Evolutionary conservation across 30 jellyfish, hydroid and myxozoan species (phyloP), one percentile per base, ranked within the genome.

Genomic region (Aurelia sp.): DNA sequence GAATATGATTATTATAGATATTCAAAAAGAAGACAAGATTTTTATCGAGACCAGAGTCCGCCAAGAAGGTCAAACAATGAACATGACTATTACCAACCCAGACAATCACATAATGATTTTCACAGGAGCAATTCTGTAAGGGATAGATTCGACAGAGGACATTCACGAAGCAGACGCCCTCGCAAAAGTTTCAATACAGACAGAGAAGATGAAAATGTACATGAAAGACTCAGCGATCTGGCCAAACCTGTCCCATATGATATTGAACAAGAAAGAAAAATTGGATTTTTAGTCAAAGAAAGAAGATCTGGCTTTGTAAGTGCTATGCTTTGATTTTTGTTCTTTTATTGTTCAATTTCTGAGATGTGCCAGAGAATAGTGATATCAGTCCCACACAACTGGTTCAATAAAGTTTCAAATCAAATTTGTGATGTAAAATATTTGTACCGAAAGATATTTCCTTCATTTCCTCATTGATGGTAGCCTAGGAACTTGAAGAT

Each of bases 201-300:
- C 16, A 70, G 63, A 15, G 97, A 74, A 4, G 52, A 27, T 40
- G 96, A 75, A 11, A 91, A 90, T 62, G 91, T 95, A 0, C 94
- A 86, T 69, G 91, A 84, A 52, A 90, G 93, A 61, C 83, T 95
- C 24, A 75, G 92, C 44, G 97, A 90, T 44, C 66, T 95, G 57
- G 97, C 98, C 0, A 68, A 72, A 38, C 99, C 99, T 47, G 99
- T 95, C 12, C 99, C 97, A 0, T 95, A 95, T 73, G 99, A 95
- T 78, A 95, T 95, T 51, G 99, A 95, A 70, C 96, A 84, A 41
- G 97, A 95, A 76, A 91, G 99, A 21, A 95, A 95, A 74, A 52
- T 95, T 47, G 86, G 90, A 52, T 95, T 95, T 81, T 62, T 91
- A 20, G 89, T 82, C 48, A 65, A 78, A 24, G 91, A 81, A 35